phyloP scores from a whole-genome alignment of 2,888 invertebrate genomes.

The Drosophila leonis region DNA sequence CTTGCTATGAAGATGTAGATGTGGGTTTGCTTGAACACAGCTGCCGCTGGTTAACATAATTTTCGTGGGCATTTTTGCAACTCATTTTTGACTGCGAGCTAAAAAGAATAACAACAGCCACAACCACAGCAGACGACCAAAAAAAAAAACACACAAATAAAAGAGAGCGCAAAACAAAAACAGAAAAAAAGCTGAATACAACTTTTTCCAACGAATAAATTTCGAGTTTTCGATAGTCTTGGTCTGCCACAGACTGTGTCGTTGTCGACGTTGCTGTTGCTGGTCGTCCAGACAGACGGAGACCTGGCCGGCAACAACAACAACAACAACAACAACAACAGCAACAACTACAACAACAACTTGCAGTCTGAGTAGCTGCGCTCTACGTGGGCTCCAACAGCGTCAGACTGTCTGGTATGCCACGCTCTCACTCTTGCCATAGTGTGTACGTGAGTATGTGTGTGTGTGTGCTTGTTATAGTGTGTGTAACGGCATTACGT shows the following conservation, averaged over 20 bases:
- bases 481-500: slow-evolving; percentile 68
- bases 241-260: slow-evolving; percentile 80
- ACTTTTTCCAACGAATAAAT: slow-evolving; percentile 81
- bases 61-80: slow-evolving; percentile 77
- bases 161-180: slow-evolving; percentile 32
- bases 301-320: slow-evolving; percentile 64
- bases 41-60: slow-evolving; percentile 80
- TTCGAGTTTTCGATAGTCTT: slow-evolving; percentile 81
- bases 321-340: slow-evolving; percentile 38
- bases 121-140: slow-evolving; percentile 33
- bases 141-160: slow-evolving; percentile 40
- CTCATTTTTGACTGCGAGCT: slow-evolving; percentile 64
- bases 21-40: slow-evolving; percentile 66
- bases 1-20: slow-evolving; percentile 27
- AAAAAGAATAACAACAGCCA: slow-evolving; percentile 27
- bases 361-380: slow-evolving; percentile 62
- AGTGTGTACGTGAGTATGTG: slow-evolving; percentile 11
- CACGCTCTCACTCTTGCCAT: slow-evolving; percentile 62
- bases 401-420: slow-evolving; percentile 85
- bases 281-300: slow-evolving; percentile 61
- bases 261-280: slow-evolving; percentile 43
- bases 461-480: slow-evolving; percentile 22
- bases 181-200: slow-evolving; percentile 61
- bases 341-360: slow-evolving; percentile 31
- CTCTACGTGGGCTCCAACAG: slow-evolving; percentile 84